phyloP scores from a whole-genome alignment of 2,113 vertebrate species.

The Genyomyrus donnyi region DNA sequence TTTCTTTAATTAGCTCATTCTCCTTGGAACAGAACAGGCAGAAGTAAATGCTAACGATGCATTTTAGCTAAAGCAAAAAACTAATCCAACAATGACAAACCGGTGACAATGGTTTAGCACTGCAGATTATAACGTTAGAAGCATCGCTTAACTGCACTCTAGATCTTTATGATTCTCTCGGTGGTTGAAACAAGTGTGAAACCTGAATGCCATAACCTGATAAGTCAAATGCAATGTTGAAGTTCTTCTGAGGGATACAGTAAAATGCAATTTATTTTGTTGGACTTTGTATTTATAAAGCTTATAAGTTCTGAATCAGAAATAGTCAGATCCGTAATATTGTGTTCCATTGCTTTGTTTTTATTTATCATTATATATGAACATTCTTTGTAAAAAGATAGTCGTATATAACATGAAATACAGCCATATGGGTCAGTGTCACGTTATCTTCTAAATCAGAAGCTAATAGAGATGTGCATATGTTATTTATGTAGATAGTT shows the following conservation, averaged over 20 bases:
- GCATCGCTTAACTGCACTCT: not conserved
- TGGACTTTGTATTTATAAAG: not conserved
- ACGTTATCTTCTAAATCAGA: not conserved
- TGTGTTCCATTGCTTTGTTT: not conserved
- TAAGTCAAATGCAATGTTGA: not conserved
- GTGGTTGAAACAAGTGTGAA: not conserved
- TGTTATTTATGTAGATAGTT: not conserved
- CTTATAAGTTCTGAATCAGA: not conserved
- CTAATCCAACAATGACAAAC: not conserved
- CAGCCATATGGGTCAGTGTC: not conserved
- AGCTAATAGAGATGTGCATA: not conserved
- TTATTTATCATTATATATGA: not conserved
- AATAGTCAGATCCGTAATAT: not conserved
- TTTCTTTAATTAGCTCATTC: slow-evolving; percentile 40
- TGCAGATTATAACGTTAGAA: not conserved
- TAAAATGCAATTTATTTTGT: not conserved
- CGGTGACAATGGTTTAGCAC: not conserved
- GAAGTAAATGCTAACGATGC: not conserved
- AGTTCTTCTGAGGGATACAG: not conserved
- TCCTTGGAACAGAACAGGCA: slow-evolving; percentile 17
- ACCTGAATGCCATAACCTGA: not conserved
- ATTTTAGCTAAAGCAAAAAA: not conserved
- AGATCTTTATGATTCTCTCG: not conserved
- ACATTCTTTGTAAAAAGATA: not conserved
- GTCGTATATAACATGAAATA: not conserved